These are phyloP conservation scores for Crocallis elinguaria DNA, from an alignment of 2,888 invertebrate genomes.

Conservation along the genomic window DNA sequence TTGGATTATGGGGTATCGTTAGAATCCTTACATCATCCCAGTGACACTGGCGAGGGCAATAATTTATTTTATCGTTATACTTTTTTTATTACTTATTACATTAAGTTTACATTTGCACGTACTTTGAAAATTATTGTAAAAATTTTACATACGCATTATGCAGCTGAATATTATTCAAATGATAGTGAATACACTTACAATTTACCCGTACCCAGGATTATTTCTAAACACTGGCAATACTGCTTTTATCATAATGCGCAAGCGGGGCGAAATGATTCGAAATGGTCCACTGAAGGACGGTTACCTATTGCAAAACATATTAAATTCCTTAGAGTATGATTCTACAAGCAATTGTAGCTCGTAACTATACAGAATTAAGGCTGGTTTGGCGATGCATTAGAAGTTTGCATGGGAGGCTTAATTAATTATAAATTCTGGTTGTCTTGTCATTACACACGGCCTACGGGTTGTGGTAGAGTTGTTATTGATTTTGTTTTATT, in stretches of 20 bases:
- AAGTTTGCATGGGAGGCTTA: constrained; percentile 13
- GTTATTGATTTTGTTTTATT: constrained; percentile 5
- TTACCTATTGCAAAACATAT: constrained; percentile 41
- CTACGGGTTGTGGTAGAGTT: not conserved
- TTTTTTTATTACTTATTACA: too few relatives aligned
- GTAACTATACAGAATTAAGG: constrained; percentile 4
- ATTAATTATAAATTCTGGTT: constrained; percentile 9
- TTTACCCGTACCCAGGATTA: too few relatives aligned
- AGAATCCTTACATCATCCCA: too few relatives aligned
- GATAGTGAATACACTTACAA: too few relatives aligned
- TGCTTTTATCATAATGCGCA: constrained; percentile 48
- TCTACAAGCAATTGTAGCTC: constrained; percentile 17
- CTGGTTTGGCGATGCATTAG: not conserved
- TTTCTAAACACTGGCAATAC: constrained; percentile 44
- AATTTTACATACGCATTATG: too few relatives aligned
- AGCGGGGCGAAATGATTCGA: constrained; percentile 47
- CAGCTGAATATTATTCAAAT: too few relatives aligned
- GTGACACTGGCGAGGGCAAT: too few relatives aligned
- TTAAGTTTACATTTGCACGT: too few relatives aligned
- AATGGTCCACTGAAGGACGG: constrained; percentile 54
- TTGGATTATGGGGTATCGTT: too few relatives aligned
- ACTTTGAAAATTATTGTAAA: too few relatives aligned
- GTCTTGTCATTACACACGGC: too few relatives aligned
- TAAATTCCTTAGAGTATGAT: constrained; percentile 41
- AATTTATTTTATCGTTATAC: too few relatives aligned